These are phyloP conservation scores for Drosophila robusta DNA, from an alignment of 2,888 invertebrate species.

Conservation along the genomic window DNA sequence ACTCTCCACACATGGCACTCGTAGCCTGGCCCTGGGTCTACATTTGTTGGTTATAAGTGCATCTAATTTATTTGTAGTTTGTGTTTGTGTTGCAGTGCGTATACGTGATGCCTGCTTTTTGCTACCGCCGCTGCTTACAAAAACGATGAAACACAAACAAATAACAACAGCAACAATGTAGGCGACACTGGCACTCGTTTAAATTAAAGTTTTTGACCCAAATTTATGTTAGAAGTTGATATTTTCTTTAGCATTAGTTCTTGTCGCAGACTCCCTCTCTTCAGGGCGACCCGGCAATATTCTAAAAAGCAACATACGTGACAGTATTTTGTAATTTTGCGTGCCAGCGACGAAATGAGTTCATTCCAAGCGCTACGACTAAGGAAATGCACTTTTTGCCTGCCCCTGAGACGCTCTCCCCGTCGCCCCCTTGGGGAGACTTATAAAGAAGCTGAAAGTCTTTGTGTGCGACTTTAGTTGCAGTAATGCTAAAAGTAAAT, in stretches of 20 bases:
- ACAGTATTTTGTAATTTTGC: constrained; percentile 76
- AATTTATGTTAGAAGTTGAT: constrained; percentile 81
- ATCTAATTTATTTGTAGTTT: constrained; percentile 82
- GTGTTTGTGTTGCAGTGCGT: constrained; percentile 73
- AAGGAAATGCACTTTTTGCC: constrained; percentile 54
- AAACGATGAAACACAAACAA: constrained; percentile 28
- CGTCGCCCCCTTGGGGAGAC: constrained; percentile 11
- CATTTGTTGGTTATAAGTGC: constrained; percentile 60
- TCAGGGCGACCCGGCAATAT: constrained; percentile 52
- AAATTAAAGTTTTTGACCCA: constrained; percentile 78
- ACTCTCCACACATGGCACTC: not conserved
- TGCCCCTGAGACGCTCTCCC: not conserved
- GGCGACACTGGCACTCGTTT: constrained; percentile 71
- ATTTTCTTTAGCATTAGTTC: constrained; percentile 61
- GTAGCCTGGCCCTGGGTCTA: not conserved
- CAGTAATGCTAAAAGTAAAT: constrained; percentile 55
- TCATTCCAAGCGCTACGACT: constrained; percentile 56
- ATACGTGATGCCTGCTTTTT: constrained; percentile 64
- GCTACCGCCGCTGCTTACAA: constrained; percentile 26
- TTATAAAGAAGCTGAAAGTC: constrained; percentile 45
- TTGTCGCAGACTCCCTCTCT: constrained; percentile 2
- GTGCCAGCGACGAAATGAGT: constrained; percentile 68
- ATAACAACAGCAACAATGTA: constrained; percentile 52
- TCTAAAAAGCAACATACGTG: constrained; percentile 80
- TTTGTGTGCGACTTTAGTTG: constrained; percentile 54